Evolutionary conservation across 2,113 vertebrate species (phyloP).

Genomic region (Chloropsis hardwickii): DNA sequence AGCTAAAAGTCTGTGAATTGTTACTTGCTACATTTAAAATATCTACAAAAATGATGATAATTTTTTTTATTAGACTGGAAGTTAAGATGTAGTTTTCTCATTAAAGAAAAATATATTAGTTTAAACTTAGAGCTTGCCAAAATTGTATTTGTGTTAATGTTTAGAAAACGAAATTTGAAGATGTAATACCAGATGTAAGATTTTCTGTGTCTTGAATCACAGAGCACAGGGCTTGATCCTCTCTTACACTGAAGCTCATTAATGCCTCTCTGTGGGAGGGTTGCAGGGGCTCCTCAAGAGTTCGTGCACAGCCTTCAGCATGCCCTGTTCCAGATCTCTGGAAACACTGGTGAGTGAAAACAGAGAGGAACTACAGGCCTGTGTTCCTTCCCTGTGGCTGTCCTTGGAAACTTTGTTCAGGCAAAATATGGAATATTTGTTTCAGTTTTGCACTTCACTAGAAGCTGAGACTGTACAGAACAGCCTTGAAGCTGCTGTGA

Average conservation of each 20-base stretch:
- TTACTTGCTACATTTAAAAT: constrained; percentile 5
- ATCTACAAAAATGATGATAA: background rate
- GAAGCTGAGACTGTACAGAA: background rate
- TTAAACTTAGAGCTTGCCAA: background rate
- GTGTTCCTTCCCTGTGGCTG: background rate
- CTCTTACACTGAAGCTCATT: background rate
- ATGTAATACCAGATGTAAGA: background rate
- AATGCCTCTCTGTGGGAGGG: background rate
- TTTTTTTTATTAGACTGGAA: background rate
- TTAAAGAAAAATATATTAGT: background rate
- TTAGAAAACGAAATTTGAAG: background rate
- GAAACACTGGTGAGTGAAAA: background rate
- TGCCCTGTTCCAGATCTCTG: background rate
- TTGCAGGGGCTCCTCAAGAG: background rate
- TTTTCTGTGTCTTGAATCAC: constrained; percentile 39
- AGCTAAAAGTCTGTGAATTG: background rate
- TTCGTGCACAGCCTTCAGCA: background rate
- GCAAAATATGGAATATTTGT: background rate
- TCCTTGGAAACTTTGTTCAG: background rate
- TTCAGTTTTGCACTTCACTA: background rate
- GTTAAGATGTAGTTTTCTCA: background rate
- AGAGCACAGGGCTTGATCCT: background rate
- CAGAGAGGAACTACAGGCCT: background rate
- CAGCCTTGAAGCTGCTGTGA: background rate
- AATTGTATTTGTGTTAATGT: background rate